These are phyloP conservation scores for Osmerus mordax DNA, from an alignment of 2,113 vertebrate genomes.

Conservation along the genomic window DNA sequence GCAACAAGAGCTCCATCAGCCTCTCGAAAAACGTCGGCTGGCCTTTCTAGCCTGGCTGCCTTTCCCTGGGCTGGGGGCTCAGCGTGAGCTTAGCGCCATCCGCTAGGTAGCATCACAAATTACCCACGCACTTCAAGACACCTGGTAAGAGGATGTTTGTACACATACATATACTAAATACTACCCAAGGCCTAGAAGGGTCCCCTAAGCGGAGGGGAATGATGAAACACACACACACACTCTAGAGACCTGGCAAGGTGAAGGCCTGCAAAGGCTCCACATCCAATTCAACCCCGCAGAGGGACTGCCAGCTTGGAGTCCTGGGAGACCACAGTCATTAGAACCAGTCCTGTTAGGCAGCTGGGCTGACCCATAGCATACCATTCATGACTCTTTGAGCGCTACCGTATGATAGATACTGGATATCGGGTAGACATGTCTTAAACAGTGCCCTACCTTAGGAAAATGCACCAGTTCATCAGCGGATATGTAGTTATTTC, in stretches of 20 bases:
- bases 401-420: background rate
- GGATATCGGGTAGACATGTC: background rate
- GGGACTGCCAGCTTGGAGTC: too few species aligned
- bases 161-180: too few species aligned
- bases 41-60: too few species aligned
- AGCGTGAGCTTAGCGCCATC: background rate
- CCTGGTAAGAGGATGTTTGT: too few species aligned
- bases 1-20: slow-evolving; percentile 11
- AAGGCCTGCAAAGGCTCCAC: background rate
- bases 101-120: background rate
- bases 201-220: background rate
- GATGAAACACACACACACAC: slow-evolving; percentile 12
- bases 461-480: too few species aligned
- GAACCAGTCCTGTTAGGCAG: too few species aligned
- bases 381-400: background rate
- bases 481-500: background rate
- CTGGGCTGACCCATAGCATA: background rate
- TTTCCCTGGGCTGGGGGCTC: background rate
- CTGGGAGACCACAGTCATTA: too few species aligned
- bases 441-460: too few species aligned
- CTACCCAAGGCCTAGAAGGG: background rate
- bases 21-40: slow-evolving; percentile 10
- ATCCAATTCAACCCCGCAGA: too few species aligned
- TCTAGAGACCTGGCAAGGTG: slow-evolving; percentile 22
- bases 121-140: slow-evolving; percentile 4